phyloP scores from a whole-genome alignment of 2,113 vertebrate genomes.

The Trematocara stigmaticum region DNA sequence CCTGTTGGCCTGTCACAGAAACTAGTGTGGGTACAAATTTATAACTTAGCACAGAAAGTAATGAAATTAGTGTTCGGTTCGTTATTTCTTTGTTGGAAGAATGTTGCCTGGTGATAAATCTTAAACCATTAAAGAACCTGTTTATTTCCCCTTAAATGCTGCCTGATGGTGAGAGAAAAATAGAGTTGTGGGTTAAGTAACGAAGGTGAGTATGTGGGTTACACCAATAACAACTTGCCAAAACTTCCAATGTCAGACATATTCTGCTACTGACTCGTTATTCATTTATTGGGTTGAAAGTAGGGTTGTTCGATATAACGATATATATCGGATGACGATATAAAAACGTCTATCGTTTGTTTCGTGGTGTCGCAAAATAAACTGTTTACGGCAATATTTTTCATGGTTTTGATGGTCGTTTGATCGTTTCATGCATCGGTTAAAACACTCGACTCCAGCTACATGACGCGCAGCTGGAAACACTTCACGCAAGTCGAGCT shows the following conservation, averaged over 20 bases:
- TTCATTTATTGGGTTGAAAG: not conserved
- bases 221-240: not conserved
- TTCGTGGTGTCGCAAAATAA: too few species aligned
- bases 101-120: not conserved
- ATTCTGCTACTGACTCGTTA: not conserved
- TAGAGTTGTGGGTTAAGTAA: not conserved
- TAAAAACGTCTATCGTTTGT: too few species aligned
- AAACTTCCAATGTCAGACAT: not conserved
- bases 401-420: too few species aligned
- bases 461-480: too few species aligned
- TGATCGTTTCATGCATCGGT: too few species aligned
- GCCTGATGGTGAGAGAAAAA: not conserved
- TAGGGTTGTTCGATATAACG: too few species aligned
- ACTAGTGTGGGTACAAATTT: not conserved
- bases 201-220: too few species aligned
- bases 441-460: too few species aligned
- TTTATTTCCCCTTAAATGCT: not conserved
- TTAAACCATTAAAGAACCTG: not conserved
- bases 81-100: not conserved
- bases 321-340: too few species aligned
- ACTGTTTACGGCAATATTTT: too few species aligned
- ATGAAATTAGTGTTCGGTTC: rapidly evolving
- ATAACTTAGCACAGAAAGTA: not conserved
- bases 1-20: not conserved
- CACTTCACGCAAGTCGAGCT: too few species aligned